phyloP scores from a whole-genome alignment of 1,140 invertebrate genomes.

The Catajapyx aquilonaris region DNA sequence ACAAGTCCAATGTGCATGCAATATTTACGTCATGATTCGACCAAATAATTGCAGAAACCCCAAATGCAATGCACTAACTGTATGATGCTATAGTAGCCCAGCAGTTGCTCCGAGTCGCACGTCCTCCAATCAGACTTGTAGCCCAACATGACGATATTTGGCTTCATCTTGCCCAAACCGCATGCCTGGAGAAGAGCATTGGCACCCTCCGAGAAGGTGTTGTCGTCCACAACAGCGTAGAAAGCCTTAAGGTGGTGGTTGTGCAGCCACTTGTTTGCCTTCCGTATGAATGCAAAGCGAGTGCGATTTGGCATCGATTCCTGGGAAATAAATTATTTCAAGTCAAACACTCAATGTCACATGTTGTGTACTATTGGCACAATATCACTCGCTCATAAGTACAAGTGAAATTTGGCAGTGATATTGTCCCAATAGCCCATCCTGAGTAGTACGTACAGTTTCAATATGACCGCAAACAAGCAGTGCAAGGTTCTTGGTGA shows the following conservation, averaged over 20 bases:
- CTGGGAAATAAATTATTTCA: constrained; percentile 12
- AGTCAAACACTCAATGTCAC: not conserved
- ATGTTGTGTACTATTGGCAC: too few relatives aligned
- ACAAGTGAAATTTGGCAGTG: too few relatives aligned
- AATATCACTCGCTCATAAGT: too few relatives aligned
- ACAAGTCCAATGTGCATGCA: constrained; percentile 2
- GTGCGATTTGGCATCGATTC: constrained; percentile 16
- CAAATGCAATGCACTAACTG: constrained; percentile 44
- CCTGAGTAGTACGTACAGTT: too few relatives aligned
- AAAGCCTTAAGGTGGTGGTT: constrained; percentile 77
- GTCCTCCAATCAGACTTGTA: constrained; percentile 77
- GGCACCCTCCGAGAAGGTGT: constrained; percentile 47
- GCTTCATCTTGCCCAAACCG: constrained; percentile 71
- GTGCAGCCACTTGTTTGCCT: constrained; percentile 58
- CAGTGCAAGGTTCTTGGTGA: too few relatives aligned
- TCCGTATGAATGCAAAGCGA: constrained; percentile 26
- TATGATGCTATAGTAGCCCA: constrained; percentile 75
- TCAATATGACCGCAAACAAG: too few relatives aligned
- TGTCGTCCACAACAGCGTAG: constrained; percentile 62
- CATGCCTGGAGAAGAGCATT: constrained; percentile 52
- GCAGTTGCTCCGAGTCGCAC: constrained; percentile 43
- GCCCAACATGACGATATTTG: constrained; percentile 77
- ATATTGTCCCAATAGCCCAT: too few relatives aligned
- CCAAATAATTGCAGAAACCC: constrained; percentile 2
- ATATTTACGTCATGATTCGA: constrained; percentile 4